Base-by-base conservation (phyloP, 2,797 vertebrate species). In the Sorex maritimensis region DNA sequence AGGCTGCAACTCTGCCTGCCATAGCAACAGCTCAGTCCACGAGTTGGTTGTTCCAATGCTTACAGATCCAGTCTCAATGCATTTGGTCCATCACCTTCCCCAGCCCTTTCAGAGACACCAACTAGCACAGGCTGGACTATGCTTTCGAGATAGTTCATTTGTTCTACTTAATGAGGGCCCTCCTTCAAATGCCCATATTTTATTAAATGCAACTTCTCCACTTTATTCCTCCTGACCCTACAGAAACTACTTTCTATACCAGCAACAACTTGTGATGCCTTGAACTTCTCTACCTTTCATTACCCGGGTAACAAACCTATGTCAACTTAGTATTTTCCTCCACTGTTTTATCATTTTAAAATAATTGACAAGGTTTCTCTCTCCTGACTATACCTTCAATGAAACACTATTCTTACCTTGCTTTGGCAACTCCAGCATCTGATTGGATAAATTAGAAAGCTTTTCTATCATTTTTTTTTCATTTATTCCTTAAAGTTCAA, bases 401-500 rank as follows among this genome's bases (percentile, higher is more conserved):
- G 9, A 26, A 74, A 58, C 2, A 15, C 28, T 87, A 14, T 23
- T 13, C 19, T 86, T 71, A 21, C 68, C 79, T 81, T 28, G 41
- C 49, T 91, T 72, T 84, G 68, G 11, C 80, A 74, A 80, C 30
- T 30, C 34, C 61, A 80, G 69, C 68, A 30, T 63, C 49, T 77
- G 44, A n/a, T 52, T 30, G 73, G 49, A 78, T 74, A 28, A 90
- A 58, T 83, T 81, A 80, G 46, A 73, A 93, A 73, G 46, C 1
- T 84, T 87, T 73, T 15, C 74, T 30, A 19, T 55, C n/a, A 38
- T 72, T 81, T 74, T 88, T 19, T 24, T 19, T 24, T 21, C 6
- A 46, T 83, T n/a, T 81, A 4, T 87, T 92, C 23, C 69, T 69
- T 79, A 26, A 86, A 24, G 38, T 75, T 78, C 58, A 90, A 2